Base-by-base conservation (phyloP, 2,888 invertebrate genomes). In the Microctonus hyperodae region DNA sequence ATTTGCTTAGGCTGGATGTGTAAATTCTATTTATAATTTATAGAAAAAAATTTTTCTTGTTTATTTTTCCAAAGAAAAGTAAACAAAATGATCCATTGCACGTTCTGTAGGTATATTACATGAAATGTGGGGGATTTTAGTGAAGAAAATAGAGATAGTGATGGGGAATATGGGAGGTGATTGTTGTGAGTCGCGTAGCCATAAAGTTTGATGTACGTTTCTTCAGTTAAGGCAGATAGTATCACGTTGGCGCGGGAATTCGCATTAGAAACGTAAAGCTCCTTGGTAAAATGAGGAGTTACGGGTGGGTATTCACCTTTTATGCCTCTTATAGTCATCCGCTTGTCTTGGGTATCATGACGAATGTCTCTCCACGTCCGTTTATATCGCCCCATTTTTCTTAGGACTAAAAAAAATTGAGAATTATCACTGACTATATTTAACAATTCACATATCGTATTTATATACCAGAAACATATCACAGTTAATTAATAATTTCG, bases 271-370 rank as follows among this genome's bases (percentile, higher is more conserved):
- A 74, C 73, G 74, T 44, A 74, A 75, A 73, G 72, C 71, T 68
- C 68, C 68, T 65, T 37, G 60, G 65, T 70, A 72, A 76, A 77
- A 77, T 75, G 73, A 78, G 75, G 58, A 77, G 75, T 78, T 78
- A 77, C 73, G 70, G 70, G 70, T 44, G 44, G 16, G 44, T 44
- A 44, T 44, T 44, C 56, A 64, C 69, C 67, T 53, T 58, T 80
- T 78, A 78, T 78, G 75, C 77, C 76, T 74, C 70, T 74, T 72
- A 74, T 69, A 74, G 73, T 76, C 75, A 78, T 78, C 76, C 76
- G 72, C 74, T 82, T 81, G 82, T 82, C 79, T 78, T 75, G 71
- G 74, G 78, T 82, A 83, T 83, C 83, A 83, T 83, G 83, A 83
- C 82, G 79, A 78, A 83, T 83, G 78, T 73, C 76, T 78, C 65